Conservation (phyloP, 2,113 vertebrate genomes). For the Melierax canorus region DNA sequence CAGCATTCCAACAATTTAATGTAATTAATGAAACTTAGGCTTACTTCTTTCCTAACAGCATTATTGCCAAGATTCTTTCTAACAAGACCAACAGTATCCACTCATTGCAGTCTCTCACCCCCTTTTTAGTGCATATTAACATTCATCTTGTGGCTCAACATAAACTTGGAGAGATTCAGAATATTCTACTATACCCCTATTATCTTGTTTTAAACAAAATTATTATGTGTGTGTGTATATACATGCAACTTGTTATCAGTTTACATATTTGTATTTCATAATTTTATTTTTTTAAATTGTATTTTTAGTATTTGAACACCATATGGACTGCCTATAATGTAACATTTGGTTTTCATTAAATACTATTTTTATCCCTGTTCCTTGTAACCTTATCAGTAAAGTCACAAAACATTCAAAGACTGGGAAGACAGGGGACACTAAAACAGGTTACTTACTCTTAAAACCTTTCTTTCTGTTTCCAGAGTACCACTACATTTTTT, state of each 20-base stretch:
- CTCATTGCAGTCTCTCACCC: neutral
- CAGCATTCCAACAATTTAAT: neutral
- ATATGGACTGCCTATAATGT: neutral
- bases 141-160: neutral
- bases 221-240: neutral
- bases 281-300: neutral
- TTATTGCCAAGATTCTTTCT: neutral
- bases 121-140: neutral
- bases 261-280: neutral
- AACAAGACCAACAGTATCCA: neutral
- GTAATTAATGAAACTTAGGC: neutral
- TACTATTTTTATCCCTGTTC: neutral
- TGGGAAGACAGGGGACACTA: neutral
- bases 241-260: neutral
- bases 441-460: neutral
- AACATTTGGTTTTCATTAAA: neutral
- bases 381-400: neutral
- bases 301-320: conserved; percentile 27
- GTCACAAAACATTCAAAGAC: neutral
- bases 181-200: neutral
- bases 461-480: neutral
- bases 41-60: neutral
- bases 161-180: neutral
- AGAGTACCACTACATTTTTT: neutral
- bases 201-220: neutral